Evolutionary conservation across 2,113 vertebrate genomes (phyloP), one percentile per base, ranked within the genome.

Genomic region (Trichechus manatus): DNA sequence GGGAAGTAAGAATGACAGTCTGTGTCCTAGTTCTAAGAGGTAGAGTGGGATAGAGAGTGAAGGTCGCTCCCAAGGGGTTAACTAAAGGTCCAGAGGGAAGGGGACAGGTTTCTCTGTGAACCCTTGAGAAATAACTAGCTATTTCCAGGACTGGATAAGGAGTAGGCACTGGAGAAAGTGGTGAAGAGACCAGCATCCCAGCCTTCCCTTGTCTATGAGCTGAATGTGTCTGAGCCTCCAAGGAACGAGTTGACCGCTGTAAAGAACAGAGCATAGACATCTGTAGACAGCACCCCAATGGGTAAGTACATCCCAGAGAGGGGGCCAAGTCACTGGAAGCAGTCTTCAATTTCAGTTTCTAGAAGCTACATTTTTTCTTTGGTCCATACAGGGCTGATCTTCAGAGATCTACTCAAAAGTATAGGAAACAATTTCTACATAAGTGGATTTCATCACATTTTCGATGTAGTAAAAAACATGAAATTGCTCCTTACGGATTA

Each of bases 61-160:
- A 33, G 31, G 39, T 29, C 84, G 2, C 22, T 95, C 92, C 42
- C 83, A 10, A 72, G 39, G 42, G 3, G 2, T 33, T 53, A 61
- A 77, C 27, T 44, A 15, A 80, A 87, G 50, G 22, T 39, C 70
- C 92, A 74, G 36, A 92, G 87, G 50, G 87, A 89, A 95, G 19
- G 8, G 0, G 1, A 0, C 44, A 95, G 17, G 11, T 72, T 87
- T 94, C 68, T 97, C 70, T 81, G 3, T 70, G 61, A 86, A 36
- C 91, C 23, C 36, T 92, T 74, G 53, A 77, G 92, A 89, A 95
- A 77, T 53, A 87, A 64, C 27, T 68, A 17, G 50, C 42, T 96
- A 92, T 96, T 97, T 97, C 92, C 50, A 92, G 64, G 74, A 84
- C 84, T 85, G 81, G 36, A 94, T 96, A 94, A 95, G 84, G 47